These are phyloP conservation scores for Lithophane semibrunnea DNA, from an alignment of 2,888 invertebrate species.

Conservation along the genomic window DNA sequence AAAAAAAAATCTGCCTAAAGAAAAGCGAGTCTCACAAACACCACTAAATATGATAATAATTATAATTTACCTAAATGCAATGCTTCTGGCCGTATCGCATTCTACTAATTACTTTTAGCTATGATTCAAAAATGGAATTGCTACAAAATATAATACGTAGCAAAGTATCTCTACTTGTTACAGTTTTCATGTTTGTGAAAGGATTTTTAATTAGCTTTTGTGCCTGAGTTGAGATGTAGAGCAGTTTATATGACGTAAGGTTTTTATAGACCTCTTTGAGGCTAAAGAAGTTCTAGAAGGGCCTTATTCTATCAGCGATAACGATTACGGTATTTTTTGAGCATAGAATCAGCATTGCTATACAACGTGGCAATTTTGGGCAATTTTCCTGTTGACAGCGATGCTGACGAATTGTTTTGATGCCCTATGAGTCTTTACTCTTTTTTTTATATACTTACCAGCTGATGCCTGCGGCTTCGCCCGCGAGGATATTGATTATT, in stretches of 20 bases:
- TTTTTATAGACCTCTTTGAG: neutral
- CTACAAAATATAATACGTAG: neutral
- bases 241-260: slow-evolving; percentile 9
- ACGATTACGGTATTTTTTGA: neutral
- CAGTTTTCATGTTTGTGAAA: slow-evolving; percentile 1
- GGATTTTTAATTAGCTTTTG: slow-evolving; percentile 30
- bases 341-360: too few relatives aligned
- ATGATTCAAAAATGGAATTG: slow-evolving; percentile 27
- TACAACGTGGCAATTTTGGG: too few relatives aligned
- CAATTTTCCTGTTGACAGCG: too few relatives aligned
- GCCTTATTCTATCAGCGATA: neutral
- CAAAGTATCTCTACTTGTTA: slow-evolving; percentile 14
- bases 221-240: neutral
- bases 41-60: slow-evolving; percentile 10
- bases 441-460: too few relatives aligned
- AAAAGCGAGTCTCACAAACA: slow-evolving; percentile 22
- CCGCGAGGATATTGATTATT: too few relatives aligned
- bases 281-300: neutral
- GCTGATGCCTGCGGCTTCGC: too few relatives aligned
- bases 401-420: too few relatives aligned
- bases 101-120: slow-evolving; percentile 40
- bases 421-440: too few relatives aligned
- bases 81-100: slow-evolving; percentile 14
- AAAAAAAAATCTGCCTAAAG: neutral
- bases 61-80: slow-evolving; percentile 43